A percentile compares a stretch with the other conserved stretches of the same genome.
Conservation (phyloP, 2,113 vertebrate species). For the Hypocryptadius cinnamomeus region DNA sequence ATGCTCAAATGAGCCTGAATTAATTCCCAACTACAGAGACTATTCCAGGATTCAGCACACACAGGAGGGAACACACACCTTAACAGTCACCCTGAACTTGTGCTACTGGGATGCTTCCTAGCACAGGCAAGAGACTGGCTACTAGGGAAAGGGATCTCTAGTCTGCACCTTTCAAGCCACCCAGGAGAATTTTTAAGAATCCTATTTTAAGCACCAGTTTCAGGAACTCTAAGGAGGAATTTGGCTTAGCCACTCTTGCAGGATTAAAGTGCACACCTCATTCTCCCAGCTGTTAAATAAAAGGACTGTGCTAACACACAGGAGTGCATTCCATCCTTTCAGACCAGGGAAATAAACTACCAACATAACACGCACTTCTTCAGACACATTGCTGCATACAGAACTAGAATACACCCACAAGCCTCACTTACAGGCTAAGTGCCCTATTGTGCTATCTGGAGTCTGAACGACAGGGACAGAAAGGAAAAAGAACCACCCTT, state of each 20-base stretch:
- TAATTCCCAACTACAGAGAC: neutral
- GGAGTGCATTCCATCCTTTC: neutral
- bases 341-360: neutral
- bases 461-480: neutral
- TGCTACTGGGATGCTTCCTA: neutral
- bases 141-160: neutral
- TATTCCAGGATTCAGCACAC: neutral
- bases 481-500: neutral
- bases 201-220: conserved; percentile 6
- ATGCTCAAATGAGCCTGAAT: neutral
- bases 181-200: neutral
- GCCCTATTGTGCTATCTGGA: neutral
- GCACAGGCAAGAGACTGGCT: neutral
- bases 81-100: neutral
- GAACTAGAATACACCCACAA: neutral
- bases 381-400: neutral
- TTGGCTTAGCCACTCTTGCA: neutral
- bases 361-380: neutral
- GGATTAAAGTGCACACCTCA: neutral
- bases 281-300: neutral
- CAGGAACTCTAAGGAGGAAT: neutral
- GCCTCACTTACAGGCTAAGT: neutral
- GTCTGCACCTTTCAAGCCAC: neutral
- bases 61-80: neutral
- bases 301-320: neutral